phyloP scores from a whole-genome alignment of 2,797 vertebrate species.

The Premnoplex brunnescens region DNA sequence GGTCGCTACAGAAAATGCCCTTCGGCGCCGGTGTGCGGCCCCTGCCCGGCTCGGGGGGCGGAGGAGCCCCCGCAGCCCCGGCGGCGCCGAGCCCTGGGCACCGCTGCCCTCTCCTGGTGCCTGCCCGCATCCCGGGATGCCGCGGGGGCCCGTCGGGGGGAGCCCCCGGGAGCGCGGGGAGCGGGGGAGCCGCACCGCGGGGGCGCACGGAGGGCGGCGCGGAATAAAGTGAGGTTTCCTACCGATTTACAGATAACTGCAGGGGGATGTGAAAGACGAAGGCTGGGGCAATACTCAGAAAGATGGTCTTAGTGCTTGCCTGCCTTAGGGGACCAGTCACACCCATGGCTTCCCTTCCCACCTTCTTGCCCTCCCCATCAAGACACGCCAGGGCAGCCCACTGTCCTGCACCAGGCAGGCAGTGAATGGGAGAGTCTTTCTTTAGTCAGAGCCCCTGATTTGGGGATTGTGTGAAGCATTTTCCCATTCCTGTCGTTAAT shows the following conservation, averaged over 20 bases:
- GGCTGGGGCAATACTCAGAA: not conserved
- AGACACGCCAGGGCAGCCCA: not conserved
- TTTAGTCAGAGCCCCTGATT: not conserved
- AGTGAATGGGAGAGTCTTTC: not conserved
- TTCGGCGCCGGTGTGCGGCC: accelerated
- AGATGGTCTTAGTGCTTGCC: not conserved
- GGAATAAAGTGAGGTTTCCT: accelerated
- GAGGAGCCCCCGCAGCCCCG: not conserved
- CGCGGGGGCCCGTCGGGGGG: accelerated
- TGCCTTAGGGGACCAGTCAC: not conserved
- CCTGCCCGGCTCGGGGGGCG: not conserved
- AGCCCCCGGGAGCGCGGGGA: not conserved
- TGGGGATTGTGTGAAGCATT: not conserved
- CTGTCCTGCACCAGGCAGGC: not conserved
- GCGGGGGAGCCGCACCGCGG: accelerated
- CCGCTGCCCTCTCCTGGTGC: conserved; percentile 59
- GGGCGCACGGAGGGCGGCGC: accelerated
- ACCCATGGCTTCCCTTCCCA: accelerated
- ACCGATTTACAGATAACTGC: accelerated
- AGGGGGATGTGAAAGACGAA: not conserved
- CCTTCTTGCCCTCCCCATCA: not conserved
- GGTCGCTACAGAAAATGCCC: accelerated
- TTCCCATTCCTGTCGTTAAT: conserved; percentile 9
- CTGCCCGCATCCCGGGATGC: not conserved
- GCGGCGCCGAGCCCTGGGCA: not conserved